Evolutionary conservation across 2,888 invertebrate genomes (phyloP), one percentile per base, ranked within the genome.

Genomic region (Platyscelio sp.): DNA sequence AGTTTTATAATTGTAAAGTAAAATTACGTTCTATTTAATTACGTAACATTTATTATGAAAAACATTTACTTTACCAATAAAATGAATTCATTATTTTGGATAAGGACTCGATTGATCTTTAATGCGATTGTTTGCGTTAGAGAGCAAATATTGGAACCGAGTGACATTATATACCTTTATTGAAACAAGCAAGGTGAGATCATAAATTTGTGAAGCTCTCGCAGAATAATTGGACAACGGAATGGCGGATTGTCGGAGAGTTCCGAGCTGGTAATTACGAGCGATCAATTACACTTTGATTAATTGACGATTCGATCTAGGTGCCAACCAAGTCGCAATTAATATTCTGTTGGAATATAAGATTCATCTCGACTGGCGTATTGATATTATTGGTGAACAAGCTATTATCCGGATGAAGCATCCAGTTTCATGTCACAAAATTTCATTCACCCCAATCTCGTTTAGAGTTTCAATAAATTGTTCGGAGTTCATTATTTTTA

Each of bases 221-320:
- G 71, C 46, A 51, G 70, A 75, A 71, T 83, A 83, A 83, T 83
- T 83, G 83, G 83, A 77, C 83, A 78, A 78, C 78, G 78, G 83
- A 83, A 81, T 61, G 81, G 63, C 46, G 71, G 81, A 83, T 78
- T 78, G 61, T 67, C 70, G 43, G 51, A 43, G 68, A 68, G 70
- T 58, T 74, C 49, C 58, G 75, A 70, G 54, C 22, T 83, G 83
- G 78, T 70, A 79, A 83, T 83, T 79, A 83, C 65, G 61, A 75
- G 63, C 74, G 83, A 79, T 83, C 83, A 75, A 83, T 83, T 83
- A 83, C 79, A 75, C 75, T 79, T 65, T 61, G 83, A 83, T 79
- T 84, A 79, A 84, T 84, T 76, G 84, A 79, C 79, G 84, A 67
- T 76, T 84, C 76, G 65, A 74, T 70, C 75, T 70, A 75, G 78